Conservation (phyloP, 2,888 invertebrate genomes). For the Eupithecia subumbrata region DNA sequence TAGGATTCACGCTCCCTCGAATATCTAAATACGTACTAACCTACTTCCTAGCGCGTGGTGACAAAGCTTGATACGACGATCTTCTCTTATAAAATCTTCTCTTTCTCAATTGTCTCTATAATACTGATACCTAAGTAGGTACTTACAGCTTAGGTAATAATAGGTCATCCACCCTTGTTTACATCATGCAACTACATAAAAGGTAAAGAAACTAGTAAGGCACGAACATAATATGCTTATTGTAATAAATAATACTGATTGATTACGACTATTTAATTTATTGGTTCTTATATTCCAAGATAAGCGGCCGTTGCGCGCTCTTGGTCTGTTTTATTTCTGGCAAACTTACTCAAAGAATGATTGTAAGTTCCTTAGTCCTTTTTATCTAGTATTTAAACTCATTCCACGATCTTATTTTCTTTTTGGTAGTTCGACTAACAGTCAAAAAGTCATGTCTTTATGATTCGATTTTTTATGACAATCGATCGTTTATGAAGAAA, state of each 20-base stretch:
- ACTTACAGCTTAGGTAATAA: not conserved
- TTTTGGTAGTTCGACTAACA: too few relatives aligned
- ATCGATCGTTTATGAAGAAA: too few relatives aligned
- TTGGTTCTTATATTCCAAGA: not conserved
- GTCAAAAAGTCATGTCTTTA: too few relatives aligned
- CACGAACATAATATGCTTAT: not conserved
- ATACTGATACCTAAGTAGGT: not conserved
- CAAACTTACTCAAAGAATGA: not conserved
- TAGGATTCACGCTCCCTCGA: not conserved
- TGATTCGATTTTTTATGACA: too few relatives aligned
- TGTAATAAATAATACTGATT: conserved; percentile 3
- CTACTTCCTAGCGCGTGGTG: not conserved
- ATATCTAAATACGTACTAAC: not conserved
- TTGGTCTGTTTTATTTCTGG: not conserved
- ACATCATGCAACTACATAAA: not conserved
- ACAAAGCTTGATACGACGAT: not conserved
- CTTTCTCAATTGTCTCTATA: not conserved
- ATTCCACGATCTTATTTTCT: too few relatives aligned
- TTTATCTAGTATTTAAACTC: not conserved
- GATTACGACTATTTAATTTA: not conserved
- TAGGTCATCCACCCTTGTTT: not conserved
- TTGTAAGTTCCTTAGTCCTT: not conserved
- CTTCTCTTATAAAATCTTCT: not conserved
- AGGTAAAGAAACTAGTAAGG: not conserved
- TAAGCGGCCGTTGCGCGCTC: not conserved